Evolutionary conservation across 2,888 invertebrate genomes (phyloP).

Genomic region (Altica lythri): DNA sequence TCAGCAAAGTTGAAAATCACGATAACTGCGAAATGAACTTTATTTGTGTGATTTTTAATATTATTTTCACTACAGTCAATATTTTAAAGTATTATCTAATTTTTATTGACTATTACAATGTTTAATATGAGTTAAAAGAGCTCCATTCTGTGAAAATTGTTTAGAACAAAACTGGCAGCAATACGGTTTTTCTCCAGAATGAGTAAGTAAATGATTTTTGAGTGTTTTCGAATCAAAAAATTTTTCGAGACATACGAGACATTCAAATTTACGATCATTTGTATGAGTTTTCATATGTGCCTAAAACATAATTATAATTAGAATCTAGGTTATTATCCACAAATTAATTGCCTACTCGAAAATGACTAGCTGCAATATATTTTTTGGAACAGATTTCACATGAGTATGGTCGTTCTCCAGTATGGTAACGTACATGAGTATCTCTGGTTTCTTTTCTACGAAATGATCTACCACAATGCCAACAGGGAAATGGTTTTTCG

Average conservation of each 20-base stretch:
- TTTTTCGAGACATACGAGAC: slow-evolving; percentile 50
- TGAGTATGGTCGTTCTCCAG: slow-evolving; percentile 53
- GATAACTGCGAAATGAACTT: no score
- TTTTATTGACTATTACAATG: slow-evolving; percentile 33
- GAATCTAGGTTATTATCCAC: not conserved
- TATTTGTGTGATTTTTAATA: no score
- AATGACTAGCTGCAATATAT: slow-evolving; percentile 54
- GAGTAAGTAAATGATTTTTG: slow-evolving; percentile 49
- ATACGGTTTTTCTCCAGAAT: slow-evolving; percentile 50
- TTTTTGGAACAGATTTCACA: slow-evolving; percentile 54
- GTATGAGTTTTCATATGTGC: slow-evolving; percentile 51
- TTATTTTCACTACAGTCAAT: no score
- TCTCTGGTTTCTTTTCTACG: slow-evolving; percentile 55
- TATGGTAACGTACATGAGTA: slow-evolving; percentile 55
- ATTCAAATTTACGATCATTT: slow-evolving; percentile 48
- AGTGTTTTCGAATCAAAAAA: slow-evolving; percentile 50
- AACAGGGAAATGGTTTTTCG: slow-evolving; percentile 54
- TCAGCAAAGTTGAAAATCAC: no score
- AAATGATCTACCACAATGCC: slow-evolving; percentile 55
- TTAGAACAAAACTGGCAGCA: slow-evolving; percentile 49
- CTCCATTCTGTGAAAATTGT: slow-evolving; percentile 46
- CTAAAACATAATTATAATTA: slow-evolving; percentile 40
- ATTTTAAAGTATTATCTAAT: not conserved
- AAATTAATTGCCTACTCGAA: slow-evolving; percentile 46
- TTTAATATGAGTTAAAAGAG: slow-evolving; percentile 39